Evolutionary conservation across 2,797 vertebrate genomes (phyloP), one percentile per base, ranked within the genome.

Genomic region (Odontamblyopus rebecca): DNA sequence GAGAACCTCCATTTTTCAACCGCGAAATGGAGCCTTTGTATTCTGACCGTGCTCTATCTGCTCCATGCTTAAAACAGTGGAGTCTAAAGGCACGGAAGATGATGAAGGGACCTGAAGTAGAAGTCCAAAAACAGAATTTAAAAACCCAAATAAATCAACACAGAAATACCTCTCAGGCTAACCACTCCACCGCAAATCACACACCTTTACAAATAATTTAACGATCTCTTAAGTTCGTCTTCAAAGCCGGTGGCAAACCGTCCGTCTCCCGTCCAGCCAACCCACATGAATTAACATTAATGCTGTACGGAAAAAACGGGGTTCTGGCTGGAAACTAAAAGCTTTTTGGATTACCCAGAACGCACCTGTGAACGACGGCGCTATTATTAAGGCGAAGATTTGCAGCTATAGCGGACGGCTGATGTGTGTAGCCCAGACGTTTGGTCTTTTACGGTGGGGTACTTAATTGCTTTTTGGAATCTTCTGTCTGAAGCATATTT

Each of bases 401-500:
- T 65, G 26, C n/a, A 48, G 62, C 16, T 6, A 38, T 9, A 62
- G 73, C 70, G 19, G n/a, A 57, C 57, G 13, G 5, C 72, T 35
- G 70, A 71, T 75, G 35, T 70, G 61, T 76, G 74, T 76, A 72
- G 27, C 54, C 44, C 71, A 83, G 74, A 73, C 74, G 76, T 70
- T 77, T 30, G 67, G 78, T 29, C 64, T 78, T 82, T 85, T 82
- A 82, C 69, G 44, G 72, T 66, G 3, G 0, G 70, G 81, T 71
- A 80, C 69, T 75, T 85, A 83, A 86, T 84, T 88, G 82, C 73
- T 81, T 76, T 79, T 77, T 84, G 82, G 80, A 78, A 63, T 83
- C 56, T 41, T 68, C 23, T 23, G 23, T 67, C 68, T 67, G 63
- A 26, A 64, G 67, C 80, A 81, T 82, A 69, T 59, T 81, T 86